Conservation (phyloP, 2,797 vertebrate species). For the Enteromius afrohamiltoni region DNA sequence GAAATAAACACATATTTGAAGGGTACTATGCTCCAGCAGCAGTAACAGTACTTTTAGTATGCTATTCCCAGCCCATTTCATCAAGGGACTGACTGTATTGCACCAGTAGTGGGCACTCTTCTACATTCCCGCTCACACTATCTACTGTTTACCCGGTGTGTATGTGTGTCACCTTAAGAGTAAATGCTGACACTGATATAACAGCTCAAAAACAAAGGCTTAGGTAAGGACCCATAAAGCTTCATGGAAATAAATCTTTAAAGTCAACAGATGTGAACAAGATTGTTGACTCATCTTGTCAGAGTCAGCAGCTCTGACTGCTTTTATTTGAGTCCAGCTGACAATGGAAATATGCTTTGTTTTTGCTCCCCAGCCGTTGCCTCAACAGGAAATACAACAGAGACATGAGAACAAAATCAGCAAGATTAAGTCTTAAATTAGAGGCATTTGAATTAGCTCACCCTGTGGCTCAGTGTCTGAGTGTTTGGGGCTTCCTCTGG, state of each 20-base stretch:
- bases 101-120: constrained; percentile 15
- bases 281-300: constrained; percentile 13
- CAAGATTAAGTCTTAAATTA: not conserved
- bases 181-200: constrained; percentile 36
- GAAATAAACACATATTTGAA: not conserved
- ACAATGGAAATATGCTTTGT: constrained; percentile 25
- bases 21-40: not conserved
- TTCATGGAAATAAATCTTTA: constrained; percentile 22
- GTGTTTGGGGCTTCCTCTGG: constrained; percentile 61
- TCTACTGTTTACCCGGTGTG: constrained; percentile 5
- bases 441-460: not conserved
- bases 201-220: constrained; percentile 36
- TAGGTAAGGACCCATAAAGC: not conserved
- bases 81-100: not conserved
- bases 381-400: not conserved
- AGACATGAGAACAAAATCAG: not conserved
- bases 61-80: not conserved
- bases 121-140: not conserved
- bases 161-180: constrained; percentile 9
- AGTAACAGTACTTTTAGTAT: not conserved
- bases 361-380: not conserved
- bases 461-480: constrained; percentile 56
- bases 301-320: constrained; percentile 41
- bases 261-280: constrained; percentile 42
- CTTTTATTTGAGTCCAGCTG: constrained; percentile 25